Conservation (phyloP, 2,888 invertebrate species). For the Antitype chi region DNA sequence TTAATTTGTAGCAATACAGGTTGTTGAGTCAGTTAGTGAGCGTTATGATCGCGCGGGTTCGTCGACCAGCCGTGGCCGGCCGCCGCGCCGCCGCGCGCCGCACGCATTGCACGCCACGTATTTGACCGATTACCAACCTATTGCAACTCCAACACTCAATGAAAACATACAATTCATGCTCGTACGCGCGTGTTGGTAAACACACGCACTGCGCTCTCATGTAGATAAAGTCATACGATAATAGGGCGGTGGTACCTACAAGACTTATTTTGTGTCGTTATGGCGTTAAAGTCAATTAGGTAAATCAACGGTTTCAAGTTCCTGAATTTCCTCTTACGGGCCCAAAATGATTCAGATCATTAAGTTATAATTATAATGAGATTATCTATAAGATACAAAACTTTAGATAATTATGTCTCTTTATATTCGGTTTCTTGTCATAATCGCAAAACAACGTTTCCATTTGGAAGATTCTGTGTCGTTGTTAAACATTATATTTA, state of each 20-base stretch:
- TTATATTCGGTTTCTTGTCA: not conserved
- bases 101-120: constrained; percentile 78
- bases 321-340: constrained; percentile 8
- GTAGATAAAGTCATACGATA: constrained; percentile 40
- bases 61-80: constrained; percentile 83
- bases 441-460: not conserved
- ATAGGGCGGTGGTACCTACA: not conserved
- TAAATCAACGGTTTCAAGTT: not conserved
- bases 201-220: constrained; percentile 53
- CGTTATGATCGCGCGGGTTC: constrained; percentile 74
- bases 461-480: constrained; percentile 4
- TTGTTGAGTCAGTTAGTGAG: constrained; percentile 67
- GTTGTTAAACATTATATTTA: constrained; percentile 15
- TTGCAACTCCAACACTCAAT: constrained; percentile 80
- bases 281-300: not conserved
- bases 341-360: not conserved
- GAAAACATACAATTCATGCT: constrained; percentile 79
- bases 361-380: not conserved
- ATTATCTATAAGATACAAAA: not conserved
- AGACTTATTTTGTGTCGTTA: not conserved
- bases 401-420: not conserved
- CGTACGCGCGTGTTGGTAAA: constrained; percentile 70
- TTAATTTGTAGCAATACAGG: constrained; percentile 70
- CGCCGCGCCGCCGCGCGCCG: too few species aligned
- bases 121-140: constrained; percentile 80